These are phyloP conservation scores for Epistrophe grossulariae DNA, from an alignment of 2,888 invertebrate species.

Conservation along the genomic window DNA sequence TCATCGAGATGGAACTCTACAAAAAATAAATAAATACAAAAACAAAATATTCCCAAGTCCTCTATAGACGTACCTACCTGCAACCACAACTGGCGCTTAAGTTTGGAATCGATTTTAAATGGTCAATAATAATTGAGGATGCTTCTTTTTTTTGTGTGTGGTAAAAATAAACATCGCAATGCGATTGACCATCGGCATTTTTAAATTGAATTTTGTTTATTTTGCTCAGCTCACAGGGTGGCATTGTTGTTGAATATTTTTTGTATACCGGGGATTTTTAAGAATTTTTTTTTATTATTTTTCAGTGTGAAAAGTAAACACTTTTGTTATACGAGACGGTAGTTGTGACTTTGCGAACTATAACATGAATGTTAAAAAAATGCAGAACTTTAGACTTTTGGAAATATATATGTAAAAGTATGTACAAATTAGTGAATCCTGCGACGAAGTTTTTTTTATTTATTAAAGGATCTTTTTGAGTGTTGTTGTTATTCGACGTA, in stretches of 20 bases:
- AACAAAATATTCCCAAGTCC: background rate
- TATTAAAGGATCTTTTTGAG: too few species aligned
- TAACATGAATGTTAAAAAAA: too few species aligned
- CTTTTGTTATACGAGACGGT: too few species aligned
- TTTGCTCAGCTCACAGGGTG: slow-evolving; percentile 37
- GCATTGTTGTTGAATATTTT: slow-evolving; percentile 1
- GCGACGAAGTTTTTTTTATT: too few species aligned
- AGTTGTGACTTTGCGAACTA: too few species aligned
- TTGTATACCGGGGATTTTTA: too few species aligned
- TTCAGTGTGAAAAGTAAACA: too few species aligned
- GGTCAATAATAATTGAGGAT: slow-evolving; percentile 66
- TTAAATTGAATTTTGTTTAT: slow-evolving; percentile 42
- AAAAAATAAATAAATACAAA: slow-evolving; percentile 35
- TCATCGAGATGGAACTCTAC: slow-evolving; percentile 34
- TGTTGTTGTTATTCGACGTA: too few species aligned
- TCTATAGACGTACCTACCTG: slow-evolving; percentile 30
- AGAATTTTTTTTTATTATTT: too few species aligned
- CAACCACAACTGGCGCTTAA: slow-evolving; percentile 68
- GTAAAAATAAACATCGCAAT: slow-evolving; percentile 58
- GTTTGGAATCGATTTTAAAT: slow-evolving; percentile 71
- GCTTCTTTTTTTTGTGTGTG: slow-evolving; percentile 36
- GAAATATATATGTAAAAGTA: too few species aligned
- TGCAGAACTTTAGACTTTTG: too few species aligned
- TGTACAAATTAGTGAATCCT: too few species aligned
- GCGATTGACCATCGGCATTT: slow-evolving; percentile 32